phyloP scores from a whole-genome alignment of 2,113 vertebrate species.

The Saiga tatarica region DNA sequence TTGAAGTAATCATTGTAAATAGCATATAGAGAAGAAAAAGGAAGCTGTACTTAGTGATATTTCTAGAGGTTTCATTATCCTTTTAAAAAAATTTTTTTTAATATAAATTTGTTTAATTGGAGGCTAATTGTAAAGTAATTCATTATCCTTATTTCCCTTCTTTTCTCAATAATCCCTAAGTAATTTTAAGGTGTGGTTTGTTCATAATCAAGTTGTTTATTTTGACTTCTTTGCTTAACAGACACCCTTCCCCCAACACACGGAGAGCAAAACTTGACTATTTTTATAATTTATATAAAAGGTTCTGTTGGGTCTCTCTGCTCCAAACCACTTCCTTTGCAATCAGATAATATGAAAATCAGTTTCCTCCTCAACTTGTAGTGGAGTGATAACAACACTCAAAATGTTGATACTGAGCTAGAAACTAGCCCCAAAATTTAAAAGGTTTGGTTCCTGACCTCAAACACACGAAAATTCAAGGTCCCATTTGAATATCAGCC shows the following conservation, averaged over 20 bases:
- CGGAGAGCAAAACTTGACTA: neutral
- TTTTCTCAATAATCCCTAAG: neutral
- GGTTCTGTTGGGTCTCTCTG: neutral
- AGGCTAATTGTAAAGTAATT: neutral
- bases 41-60: neutral
- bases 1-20: neutral
- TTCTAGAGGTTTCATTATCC: neutral
- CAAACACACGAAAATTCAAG: neutral
- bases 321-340: neutral
- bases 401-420: neutral
- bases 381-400: neutral
- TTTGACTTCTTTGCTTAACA: constrained; percentile 7
- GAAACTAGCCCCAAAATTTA: neutral
- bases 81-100: neutral
- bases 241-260: rapidly evolving
- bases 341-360: neutral
- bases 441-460: neutral
- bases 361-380: neutral
- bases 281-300: neutral
- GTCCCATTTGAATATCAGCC: neutral
- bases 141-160: neutral
- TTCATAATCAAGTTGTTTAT: neutral
- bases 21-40: neutral
- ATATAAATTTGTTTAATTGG: no score
- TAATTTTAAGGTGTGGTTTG: neutral